A percentile compares a stretch with the other conserved stretches of the same genome.
phyloP scores from a whole-genome alignment of 2,888 invertebrate species.

The Polydrusus cervinus region DNA sequence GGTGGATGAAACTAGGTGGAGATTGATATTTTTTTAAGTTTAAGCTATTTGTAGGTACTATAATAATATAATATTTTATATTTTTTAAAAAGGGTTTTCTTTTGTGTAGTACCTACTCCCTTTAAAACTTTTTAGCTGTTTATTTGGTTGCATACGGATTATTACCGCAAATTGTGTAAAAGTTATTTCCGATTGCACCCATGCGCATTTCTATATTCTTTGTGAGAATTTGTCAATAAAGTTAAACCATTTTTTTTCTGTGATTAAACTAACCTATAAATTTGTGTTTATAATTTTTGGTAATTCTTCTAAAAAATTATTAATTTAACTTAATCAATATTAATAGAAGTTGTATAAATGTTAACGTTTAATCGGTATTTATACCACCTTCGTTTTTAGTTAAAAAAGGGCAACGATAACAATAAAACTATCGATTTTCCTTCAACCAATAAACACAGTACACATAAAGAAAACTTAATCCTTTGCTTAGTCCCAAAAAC shows the following conservation, averaged over 20 bases:
- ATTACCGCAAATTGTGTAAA: too few species aligned
- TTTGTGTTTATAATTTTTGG: not conserved
- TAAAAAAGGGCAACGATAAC: too few species aligned
- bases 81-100: not conserved
- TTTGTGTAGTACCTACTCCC: too few species aligned
- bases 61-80: not conserved
- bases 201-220: too few species aligned
- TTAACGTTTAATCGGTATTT: too few species aligned
- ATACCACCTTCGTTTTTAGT: too few species aligned
- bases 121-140: not conserved
- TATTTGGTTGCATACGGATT: constrained; percentile 14
- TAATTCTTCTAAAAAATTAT: too few species aligned
- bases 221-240: too few species aligned
- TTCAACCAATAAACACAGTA: not conserved
- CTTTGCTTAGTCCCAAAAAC: not conserved
- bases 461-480: not conserved
- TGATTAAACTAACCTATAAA: constrained; percentile 9
- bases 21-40: not conserved
- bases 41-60: not conserved
- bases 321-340: too few species aligned
- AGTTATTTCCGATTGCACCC: too few species aligned
- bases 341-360: too few species aligned
- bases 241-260: too few species aligned
- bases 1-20: constrained; percentile 77
- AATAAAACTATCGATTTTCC: not conserved